Conservation (phyloP, 2,888 invertebrate species). For the Sesamia inferens region DNA sequence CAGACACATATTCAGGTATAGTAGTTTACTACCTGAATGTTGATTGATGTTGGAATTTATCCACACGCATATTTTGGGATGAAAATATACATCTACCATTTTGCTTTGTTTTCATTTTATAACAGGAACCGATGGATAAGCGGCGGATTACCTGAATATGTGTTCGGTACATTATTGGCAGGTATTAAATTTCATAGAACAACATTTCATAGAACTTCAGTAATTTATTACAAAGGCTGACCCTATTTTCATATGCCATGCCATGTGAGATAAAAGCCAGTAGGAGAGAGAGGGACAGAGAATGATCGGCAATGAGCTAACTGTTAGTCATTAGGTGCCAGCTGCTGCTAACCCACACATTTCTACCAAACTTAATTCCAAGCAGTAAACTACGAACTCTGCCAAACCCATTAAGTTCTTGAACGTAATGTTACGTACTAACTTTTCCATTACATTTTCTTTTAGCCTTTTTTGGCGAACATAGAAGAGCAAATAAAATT, state of each 20-base stretch:
- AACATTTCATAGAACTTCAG: not conserved
- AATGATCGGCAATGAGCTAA: constrained; percentile 7
- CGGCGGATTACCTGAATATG: not conserved
- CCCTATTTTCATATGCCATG: too few species aligned
- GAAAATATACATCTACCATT: not conserved
- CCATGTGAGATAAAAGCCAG: not conserved
- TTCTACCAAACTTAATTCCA: constrained; percentile 31
- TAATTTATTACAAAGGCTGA: not conserved
- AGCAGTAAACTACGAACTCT: constrained; percentile 35
- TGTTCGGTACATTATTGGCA: not conserved
- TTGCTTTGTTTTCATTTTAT: not conserved
- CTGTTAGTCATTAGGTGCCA: not conserved
- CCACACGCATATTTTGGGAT: not conserved
- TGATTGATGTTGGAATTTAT: not conserved
- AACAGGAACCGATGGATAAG: not conserved
- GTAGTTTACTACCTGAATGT: not conserved
- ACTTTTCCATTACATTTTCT: constrained; percentile 48
- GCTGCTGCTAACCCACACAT: constrained; percentile 7
- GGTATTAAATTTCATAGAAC: not conserved
- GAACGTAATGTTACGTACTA: constrained; percentile 23
- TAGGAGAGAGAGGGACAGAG: not conserved
- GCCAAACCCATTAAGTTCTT: constrained; percentile 32
- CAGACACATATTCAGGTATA: too few species aligned
- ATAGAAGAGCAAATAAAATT: constrained; percentile 43
- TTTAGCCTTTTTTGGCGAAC: constrained; percentile 24